Evolutionary conservation across 1,140 invertebrate genomes (phyloP).

Genomic region (Chrysomallon squamiferum): DNA sequence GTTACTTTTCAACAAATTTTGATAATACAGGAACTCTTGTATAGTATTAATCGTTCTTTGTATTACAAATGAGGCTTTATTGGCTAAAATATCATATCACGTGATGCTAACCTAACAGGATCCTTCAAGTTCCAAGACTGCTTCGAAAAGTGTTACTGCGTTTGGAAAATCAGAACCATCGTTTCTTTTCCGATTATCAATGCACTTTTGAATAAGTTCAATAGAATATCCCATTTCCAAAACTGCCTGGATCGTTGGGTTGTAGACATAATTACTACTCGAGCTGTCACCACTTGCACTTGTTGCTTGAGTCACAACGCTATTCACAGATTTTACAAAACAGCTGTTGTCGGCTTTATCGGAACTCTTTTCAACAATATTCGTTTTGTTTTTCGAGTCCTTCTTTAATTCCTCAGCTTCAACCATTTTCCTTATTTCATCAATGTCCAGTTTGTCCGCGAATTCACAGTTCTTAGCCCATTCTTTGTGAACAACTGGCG

Average conservation of each 20-base stretch:
- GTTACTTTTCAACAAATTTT: too few relatives aligned
- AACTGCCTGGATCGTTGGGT: not conserved
- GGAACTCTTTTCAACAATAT: too few relatives aligned
- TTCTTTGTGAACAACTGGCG: not conserved
- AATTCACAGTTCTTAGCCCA: not conserved
- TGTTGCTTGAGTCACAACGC: not conserved
- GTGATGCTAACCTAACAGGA: too few relatives aligned
- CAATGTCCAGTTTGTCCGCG: not conserved
- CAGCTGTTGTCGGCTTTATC: not conserved
- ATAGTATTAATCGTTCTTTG: too few relatives aligned
- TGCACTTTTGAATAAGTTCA: not conserved
- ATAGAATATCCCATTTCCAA: not conserved
- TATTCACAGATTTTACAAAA: not conserved
- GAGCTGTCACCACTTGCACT: not conserved
- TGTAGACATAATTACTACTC: not conserved
- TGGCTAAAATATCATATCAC: too few relatives aligned
- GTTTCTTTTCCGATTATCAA: not conserved
- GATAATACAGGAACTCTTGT: too few relatives aligned
- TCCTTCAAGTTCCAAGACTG: not conserved
- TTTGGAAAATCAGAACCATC: not conserved
- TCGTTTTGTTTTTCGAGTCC: too few relatives aligned
- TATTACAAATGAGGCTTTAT: too few relatives aligned
- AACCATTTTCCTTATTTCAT: not conserved
- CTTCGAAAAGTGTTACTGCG: not conserved
- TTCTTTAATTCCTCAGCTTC: not conserved